A percentile compares a stretch with the other conserved stretches of the same genome.
phyloP scores from a whole-genome alignment of 2,113 vertebrate species.

The Hemiscyllium ocellatum region DNA sequence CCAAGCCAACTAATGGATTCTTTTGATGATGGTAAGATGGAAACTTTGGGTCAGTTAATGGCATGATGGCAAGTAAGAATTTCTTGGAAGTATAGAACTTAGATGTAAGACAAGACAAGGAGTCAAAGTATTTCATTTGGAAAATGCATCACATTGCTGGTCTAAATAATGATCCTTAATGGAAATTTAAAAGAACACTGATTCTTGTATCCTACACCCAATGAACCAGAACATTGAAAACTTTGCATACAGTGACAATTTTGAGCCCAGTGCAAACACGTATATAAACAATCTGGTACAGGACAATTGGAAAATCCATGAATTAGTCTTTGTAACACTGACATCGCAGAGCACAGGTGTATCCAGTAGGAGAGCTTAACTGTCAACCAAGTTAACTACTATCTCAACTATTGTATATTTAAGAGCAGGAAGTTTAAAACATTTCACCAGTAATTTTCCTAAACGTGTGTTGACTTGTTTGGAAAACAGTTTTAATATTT shows the following conservation, averaged over 20 bases:
- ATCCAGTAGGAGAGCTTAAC: not conserved
- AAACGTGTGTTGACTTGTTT: not conserved
- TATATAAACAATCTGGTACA: not conserved
- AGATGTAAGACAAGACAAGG: no score
- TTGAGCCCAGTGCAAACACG: not conserved
- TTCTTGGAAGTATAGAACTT: not conserved
- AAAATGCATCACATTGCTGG: no score
- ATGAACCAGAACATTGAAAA: not conserved
- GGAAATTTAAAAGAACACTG: no score
- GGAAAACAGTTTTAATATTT: not conserved
- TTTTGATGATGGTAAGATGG: conserved; percentile 83
- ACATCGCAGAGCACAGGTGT: not conserved
- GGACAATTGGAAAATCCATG: not conserved
- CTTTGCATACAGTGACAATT: no score
- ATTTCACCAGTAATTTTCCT: not conserved
- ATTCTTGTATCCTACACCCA: no score
- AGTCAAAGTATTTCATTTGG: no score
- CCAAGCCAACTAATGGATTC: conserved; percentile 87
- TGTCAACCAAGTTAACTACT: not conserved
- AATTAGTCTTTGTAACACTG: not conserved
- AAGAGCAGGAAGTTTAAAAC: not conserved
- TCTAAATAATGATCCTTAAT: no score
- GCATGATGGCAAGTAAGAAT: not conserved
- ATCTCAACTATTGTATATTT: not conserved
- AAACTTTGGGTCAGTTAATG: not conserved